Evolutionary conservation across 2,797 vertebrate genomes (phyloP).

Genomic region (Picus viridis): DNA sequence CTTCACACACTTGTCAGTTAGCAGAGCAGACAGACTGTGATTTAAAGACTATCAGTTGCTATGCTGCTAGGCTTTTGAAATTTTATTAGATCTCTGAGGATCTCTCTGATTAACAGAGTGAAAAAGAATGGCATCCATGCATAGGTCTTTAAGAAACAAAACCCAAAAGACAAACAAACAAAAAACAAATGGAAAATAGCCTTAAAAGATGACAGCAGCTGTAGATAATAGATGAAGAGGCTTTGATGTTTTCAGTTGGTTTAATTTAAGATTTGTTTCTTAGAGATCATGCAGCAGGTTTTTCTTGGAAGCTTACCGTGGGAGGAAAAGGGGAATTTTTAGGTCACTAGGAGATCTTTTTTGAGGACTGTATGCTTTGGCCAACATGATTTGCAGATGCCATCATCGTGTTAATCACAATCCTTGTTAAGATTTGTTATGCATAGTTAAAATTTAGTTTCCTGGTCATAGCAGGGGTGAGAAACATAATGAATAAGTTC

Average conservation of each 20-base stretch:
- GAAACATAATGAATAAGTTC: not conserved
- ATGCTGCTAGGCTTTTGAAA: not conserved
- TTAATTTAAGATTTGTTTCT: not conserved
- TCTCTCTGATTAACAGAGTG: not conserved
- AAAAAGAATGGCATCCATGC: not conserved
- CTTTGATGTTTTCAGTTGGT: not conserved
- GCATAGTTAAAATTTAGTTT: not conserved
- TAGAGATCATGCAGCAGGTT: not conserved
- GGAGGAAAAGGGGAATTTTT: not conserved
- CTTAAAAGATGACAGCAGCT: not conserved
- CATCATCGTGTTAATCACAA: not conserved
- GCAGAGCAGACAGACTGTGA: not conserved
- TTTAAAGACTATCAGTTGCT: constrained; percentile 12
- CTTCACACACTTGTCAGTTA: not conserved
- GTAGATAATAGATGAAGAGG: not conserved
- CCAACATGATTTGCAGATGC: not conserved
- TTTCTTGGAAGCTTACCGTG: not conserved
- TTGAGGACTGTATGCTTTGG: not conserved
- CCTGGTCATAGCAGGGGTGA: not conserved
- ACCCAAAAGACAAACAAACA: not conserved
- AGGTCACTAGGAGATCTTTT: not conserved
- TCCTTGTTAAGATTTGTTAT: not conserved
- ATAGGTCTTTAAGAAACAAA: not conserved
- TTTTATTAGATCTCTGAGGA: not conserved
- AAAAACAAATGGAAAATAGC: not conserved